Percentiles rank a stretch among this genome's conserved stretches.
These are phyloP conservation scores for Frankliniella fusca DNA, from an alignment of 2,888 invertebrate species.

Conservation along the genomic window DNA sequence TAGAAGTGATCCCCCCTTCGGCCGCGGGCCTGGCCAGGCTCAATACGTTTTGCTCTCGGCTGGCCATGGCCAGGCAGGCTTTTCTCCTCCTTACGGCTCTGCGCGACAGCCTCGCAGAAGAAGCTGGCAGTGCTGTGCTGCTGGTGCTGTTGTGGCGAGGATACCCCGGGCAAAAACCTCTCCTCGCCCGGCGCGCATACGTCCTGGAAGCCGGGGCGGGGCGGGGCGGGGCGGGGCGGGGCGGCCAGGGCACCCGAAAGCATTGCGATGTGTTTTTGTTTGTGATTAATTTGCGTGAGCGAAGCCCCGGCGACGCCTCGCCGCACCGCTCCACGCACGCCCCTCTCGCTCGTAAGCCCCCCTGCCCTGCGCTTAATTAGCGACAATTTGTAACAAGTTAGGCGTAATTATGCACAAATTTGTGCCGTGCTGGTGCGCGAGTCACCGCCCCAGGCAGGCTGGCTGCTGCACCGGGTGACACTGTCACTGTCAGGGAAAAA, in stretches of 20 bases:
- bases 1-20: too few relatives aligned
- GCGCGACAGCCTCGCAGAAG: too few relatives aligned
- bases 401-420: neutral
- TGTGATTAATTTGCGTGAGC: slow-evolving; percentile 9
- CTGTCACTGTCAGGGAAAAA: too few relatives aligned
- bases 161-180: neutral
- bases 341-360: neutral
- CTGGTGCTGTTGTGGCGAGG: neutral
- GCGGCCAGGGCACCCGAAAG: neutral
- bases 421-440: neutral
- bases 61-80: too few relatives aligned
- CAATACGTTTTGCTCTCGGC: too few relatives aligned
- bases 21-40: too few relatives aligned
- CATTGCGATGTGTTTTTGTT: slow-evolving; percentile 3
- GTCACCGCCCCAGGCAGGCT: neutral
- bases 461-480: neutral
- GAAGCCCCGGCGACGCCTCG: neutral
- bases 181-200: too few relatives aligned
- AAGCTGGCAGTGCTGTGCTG: too few relatives aligned
- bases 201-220: neutral
- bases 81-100: neutral
- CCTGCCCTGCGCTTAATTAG: neutral
- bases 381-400: slow-evolving; percentile 8
- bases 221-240: neutral
- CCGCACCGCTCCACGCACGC: neutral